A percentile compares a stretch with the other conserved stretches of the same genome.
These are phyloP conservation scores for Polypedilum vanderplanki DNA, from an alignment of 1,140 invertebrate genomes.

Conservation along the genomic window DNA sequence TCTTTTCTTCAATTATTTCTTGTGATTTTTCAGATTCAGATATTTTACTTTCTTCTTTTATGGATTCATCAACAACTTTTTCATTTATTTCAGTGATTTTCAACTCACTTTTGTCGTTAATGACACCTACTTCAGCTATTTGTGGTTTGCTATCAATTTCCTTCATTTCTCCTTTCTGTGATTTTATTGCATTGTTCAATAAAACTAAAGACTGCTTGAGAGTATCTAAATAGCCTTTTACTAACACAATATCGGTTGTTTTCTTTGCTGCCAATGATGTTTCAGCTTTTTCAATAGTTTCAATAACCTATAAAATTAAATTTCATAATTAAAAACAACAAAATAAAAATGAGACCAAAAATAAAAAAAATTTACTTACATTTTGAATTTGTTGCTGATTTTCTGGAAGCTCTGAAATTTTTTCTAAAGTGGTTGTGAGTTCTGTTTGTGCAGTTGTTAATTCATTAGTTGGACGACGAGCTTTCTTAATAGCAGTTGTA, in stretches of 20 bases:
- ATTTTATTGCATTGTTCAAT: background rate
- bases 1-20: background rate
- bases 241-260: background rate
- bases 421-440: background rate
- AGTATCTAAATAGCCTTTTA: background rate
- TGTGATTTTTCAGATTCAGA: background rate
- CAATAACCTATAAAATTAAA: background rate
- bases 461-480: slow-evolving; percentile 33
- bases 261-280: background rate
- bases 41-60: background rate
- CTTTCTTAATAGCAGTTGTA: slow-evolving; percentile 32
- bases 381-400: background rate
- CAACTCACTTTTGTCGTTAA: background rate
- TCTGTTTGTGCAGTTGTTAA: background rate
- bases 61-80: background rate
- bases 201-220: background rate
- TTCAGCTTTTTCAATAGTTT: background rate
- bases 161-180: background rate
- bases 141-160: background rate
- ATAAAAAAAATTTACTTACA: too few relatives aligned
- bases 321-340: too few relatives aligned
- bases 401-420: background rate
- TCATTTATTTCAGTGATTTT: background rate
- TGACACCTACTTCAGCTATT: background rate
- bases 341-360: too few relatives aligned